Evolutionary conservation across 2,797 vertebrate genomes (phyloP), one percentile per base, ranked within the genome.

Genomic region (Danio aesculapii): DNA sequence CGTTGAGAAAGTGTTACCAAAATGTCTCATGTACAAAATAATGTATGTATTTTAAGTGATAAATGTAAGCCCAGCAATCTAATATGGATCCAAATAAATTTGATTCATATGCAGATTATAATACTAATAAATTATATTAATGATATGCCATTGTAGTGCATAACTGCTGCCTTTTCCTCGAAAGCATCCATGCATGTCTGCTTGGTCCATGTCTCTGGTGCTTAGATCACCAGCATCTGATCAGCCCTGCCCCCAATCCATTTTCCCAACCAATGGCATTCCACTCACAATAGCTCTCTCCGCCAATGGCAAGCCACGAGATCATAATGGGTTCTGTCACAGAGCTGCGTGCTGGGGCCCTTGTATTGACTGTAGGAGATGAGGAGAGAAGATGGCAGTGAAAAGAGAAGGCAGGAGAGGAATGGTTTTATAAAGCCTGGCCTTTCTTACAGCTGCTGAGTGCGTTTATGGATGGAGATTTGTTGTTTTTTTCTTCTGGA

Each of bases 391-490:
- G 49, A 72, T 79, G 77, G 77, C 77, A 72, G 77, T 62, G 68
- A 72, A 61, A 79, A 68, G 59, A 30, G 17, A 63, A 64, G 41
- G 58, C 57, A 79, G 47, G 41, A 64, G 58, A 71, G 77, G 44
- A 79, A 72, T 79, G 55, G 47, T 53, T 62, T 61, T 67, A 55
- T 53, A 39, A 64, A 46, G 68, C 41, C 58, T 46, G 49, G 77
- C 49, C 59, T 55, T 82, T 3, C 53, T 63, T 61, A 19, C 67
- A 50, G n/a, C 59, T 63, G 73, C 80, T 86, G 77, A 71, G 75
- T 66, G 58, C 76, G 68, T 84, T 71, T 75, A 75, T 76, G 75
- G 59, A 81, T 69, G 82, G 75, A 81, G 30, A 69, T 86, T 76
- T 30, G 30, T 30, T 30, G 30, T 30, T 30, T 30, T 30, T 30